Base-by-base conservation (phyloP, 2,888 invertebrate species). In the Metallyticus violacea region DNA sequence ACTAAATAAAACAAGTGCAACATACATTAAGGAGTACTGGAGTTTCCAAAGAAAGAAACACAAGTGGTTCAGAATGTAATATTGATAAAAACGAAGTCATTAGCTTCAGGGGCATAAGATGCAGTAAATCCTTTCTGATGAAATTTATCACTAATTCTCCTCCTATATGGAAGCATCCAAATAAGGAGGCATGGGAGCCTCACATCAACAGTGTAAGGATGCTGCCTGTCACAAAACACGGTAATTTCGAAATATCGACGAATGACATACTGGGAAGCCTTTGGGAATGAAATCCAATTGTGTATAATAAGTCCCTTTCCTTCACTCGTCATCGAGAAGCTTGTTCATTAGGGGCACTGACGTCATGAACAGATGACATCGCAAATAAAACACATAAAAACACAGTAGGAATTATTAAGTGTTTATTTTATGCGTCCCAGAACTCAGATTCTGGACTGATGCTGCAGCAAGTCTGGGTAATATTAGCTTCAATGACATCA, bases 321-420 rank as follows among this genome's bases (percentile, higher is more conserved):
- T 40, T 40, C 9, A 1, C 15, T 40, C 40, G 40, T 7, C 9
- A 40, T 15, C 40, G 22, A 62, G 40, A 62, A 62, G 4, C 40
- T 15, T 22, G 40, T 15, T 62, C 40, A 62, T 62, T 62, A 62
- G 40, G 4, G 22, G 22, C 15, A 62, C 15, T 62, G 40, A 62
- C 40, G 40, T 62, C 40, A 62, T 62, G 2, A 22, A 4, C 40
- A 62, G 40, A 15, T 62, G 40, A 62, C 40, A 62, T 62, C 40
- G 40, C 40, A 40, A 40, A 40, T 40, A 40, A 40, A 40, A 40
- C 40, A 62, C 22, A 62, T 62, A 62, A 62, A 82, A 82, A 83
- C 76, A 83, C 25, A 77, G 28, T n/a, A 26, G 26, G 28, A 83
- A 83, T 83, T 83, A 83, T 83, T 77, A 83, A 83, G 29, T 83